phyloP scores from a whole-genome alignment of 2,797 vertebrate genomes.

The Etheostoma nigrum region DNA sequence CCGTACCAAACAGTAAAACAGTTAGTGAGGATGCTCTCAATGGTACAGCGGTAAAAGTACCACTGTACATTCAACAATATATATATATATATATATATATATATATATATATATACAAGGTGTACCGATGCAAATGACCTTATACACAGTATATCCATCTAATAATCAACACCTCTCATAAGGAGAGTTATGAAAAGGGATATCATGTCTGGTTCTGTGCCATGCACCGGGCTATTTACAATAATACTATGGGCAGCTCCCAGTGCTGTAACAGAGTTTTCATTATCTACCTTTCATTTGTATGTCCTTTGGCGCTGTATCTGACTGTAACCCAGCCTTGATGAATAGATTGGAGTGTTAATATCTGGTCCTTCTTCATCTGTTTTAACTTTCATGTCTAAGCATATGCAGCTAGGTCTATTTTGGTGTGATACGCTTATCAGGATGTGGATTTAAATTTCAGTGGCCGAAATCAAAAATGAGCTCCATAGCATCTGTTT shows the following conservation, averaged over 20 bases:
- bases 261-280: conserved; percentile 23
- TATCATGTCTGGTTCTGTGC: background rate
- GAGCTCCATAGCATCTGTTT: background rate
- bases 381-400: conserved; percentile 5
- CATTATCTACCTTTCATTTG: conserved; percentile 31
- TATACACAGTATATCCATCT: background rate
- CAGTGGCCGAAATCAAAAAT: conserved; percentile 5
- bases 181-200: background rate
- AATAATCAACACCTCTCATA: conserved; percentile 12
- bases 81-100: background rate
- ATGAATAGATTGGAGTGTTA: conserved; percentile 7
- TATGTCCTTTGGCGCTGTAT: conserved; percentile 1
- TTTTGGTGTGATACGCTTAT: conserved; percentile 8
- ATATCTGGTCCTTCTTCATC: conserved; percentile 19
- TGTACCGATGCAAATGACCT: background rate
- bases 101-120: too few species aligned
- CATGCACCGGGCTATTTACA: background rate
- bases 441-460: conserved; percentile 6
- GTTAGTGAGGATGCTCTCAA: too few species aligned
- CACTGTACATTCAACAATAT: background rate
- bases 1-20: too few species aligned
- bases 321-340: conserved; percentile 12
- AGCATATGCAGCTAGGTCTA: background rate
- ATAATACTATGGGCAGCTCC: background rate
- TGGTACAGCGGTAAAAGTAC: too few species aligned